phyloP scores from a whole-genome alignment of 2,797 vertebrate species.

The Coilia nasus region DNA sequence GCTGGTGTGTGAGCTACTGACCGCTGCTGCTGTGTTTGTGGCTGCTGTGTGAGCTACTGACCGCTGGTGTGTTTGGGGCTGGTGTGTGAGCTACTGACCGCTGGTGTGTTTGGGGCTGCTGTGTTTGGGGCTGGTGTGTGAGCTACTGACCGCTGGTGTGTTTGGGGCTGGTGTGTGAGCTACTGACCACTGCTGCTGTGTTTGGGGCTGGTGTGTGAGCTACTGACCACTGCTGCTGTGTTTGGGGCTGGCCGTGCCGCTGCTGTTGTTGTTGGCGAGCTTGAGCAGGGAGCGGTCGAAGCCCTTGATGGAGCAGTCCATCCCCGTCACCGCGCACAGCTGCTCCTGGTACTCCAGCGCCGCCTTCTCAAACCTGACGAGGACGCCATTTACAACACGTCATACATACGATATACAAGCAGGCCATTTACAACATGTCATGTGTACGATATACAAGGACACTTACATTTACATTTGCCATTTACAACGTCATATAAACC shows the following conservation, averaged over 20 bases:
- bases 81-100: conserved; percentile 31
- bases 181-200: too few species aligned
- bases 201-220: neutral
- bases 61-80: conserved; percentile 96
- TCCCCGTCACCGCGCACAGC: conserved; percentile 88
- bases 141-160: too few species aligned
- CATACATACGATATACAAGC: too few species aligned
- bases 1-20: too few species aligned
- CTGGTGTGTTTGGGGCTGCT: too few species aligned
- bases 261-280: conserved; percentile 73
- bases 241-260: conserved; percentile 87
- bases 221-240: conserved; percentile 84
- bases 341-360: conserved; percentile 94
- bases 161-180: too few species aligned
- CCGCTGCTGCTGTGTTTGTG: conserved; percentile 90
- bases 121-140: too few species aligned
- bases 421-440: too few species aligned
- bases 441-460: too few species aligned
- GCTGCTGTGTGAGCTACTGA: too few species aligned
- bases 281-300: conserved; percentile 86
- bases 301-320: conserved; percentile 89
- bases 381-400: neutral
- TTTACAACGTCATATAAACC: too few species aligned
- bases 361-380: conserved; percentile 93
- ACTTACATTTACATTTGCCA: too few species aligned